phyloP scores from a whole-genome alignment of 2,113 vertebrate species.

The Setophaga coronata region DNA sequence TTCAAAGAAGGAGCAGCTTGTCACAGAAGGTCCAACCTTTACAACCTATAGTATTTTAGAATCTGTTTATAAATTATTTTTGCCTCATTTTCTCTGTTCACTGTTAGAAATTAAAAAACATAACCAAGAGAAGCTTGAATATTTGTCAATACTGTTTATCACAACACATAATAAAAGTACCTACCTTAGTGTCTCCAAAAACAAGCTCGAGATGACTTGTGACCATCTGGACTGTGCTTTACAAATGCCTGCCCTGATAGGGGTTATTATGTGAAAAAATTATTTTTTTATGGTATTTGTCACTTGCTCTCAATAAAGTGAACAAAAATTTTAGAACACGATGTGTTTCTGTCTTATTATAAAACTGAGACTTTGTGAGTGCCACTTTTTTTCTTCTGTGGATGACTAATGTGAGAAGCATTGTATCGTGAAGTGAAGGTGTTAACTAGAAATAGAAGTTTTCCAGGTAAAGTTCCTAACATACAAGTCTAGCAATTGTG shows the following conservation, averaged over 20 bases:
- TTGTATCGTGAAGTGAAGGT: background rate
- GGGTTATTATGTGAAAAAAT: background rate
- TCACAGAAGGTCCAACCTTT: background rate
- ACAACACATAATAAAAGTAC: background rate
- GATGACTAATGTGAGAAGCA: background rate
- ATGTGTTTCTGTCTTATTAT: background rate
- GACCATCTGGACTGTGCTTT: background rate
- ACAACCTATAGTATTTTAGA: background rate
- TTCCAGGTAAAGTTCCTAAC: background rate
- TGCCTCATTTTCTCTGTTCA: background rate
- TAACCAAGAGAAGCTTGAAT: background rate
- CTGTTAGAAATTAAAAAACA: background rate
- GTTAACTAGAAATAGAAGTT: background rate
- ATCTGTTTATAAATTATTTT: background rate
- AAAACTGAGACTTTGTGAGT: background rate
- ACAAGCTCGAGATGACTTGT: background rate
- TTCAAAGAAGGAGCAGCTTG: background rate
- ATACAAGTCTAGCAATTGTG: background rate
- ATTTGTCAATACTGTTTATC: background rate
- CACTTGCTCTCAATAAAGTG: background rate
- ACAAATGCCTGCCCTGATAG: background rate
- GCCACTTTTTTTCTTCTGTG: background rate
- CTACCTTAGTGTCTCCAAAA: background rate
- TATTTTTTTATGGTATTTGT: background rate
- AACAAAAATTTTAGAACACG: background rate